Percentiles rank a stretch among this genome's conserved stretches.
Conservation (phyloP, 2,888 invertebrate species). For the Brachylomia viminalis region DNA sequence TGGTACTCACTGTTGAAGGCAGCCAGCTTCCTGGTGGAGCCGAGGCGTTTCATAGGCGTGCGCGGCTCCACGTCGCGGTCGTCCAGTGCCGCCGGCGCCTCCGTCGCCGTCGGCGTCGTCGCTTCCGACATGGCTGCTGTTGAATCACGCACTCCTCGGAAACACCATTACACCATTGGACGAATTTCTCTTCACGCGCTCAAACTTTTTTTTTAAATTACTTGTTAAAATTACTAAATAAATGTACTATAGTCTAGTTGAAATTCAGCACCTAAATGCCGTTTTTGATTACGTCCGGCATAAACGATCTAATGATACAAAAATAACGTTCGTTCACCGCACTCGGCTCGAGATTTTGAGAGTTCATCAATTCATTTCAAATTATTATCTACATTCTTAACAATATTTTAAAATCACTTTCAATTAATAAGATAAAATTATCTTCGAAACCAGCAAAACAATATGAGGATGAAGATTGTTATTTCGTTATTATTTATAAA, state of each 20-base stretch:
- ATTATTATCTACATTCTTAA: conserved; percentile 21
- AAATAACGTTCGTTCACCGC: conserved; percentile 68
- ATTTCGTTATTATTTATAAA: conserved; percentile 3
- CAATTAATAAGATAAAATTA: neutral
- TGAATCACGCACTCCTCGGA: conserved; percentile 39
- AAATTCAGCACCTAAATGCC: conserved; percentile 32
- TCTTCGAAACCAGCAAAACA: conserved; percentile 1
- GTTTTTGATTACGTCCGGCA: conserved; percentile 57
- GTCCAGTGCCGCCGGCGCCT: conserved; percentile 91
- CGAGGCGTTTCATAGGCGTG: conserved; percentile 95
- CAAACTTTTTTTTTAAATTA: conserved; percentile 11
- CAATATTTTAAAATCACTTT: neutral
- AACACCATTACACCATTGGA: conserved; percentile 50
- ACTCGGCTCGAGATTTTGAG: conserved; percentile 25
- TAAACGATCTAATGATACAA: conserved; percentile 60
- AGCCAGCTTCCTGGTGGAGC: conserved; percentile 94
- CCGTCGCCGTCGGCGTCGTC: conserved; percentile 95
- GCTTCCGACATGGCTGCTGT: conserved; percentile 77
- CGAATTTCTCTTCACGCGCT: neutral
- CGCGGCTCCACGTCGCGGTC: conserved; percentile 94
- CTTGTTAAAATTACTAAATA: neutral
- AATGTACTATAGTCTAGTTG: neutral
- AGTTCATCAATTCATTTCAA: conserved; percentile 35
- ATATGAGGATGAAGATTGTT: neutral
- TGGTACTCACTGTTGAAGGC: conserved; percentile 94